Evolutionary conservation across 2,113 vertebrate species (phyloP).

Genomic region (Elaphurus davidianus): DNA sequence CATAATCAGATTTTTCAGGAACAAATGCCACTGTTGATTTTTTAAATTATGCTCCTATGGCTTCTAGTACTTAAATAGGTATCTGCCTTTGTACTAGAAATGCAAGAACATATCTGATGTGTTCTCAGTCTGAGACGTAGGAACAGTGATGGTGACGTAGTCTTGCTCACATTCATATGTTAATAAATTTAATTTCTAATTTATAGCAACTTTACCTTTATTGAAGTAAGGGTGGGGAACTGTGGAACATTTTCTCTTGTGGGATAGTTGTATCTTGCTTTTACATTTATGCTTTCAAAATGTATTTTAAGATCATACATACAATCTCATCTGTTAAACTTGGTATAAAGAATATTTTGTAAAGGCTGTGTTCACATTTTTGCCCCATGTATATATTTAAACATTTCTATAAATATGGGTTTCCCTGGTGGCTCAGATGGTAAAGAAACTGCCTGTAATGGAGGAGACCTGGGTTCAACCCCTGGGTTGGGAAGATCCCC

Average conservation of each 20-base stretch:
- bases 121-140: neutral
- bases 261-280: neutral
- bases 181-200: neutral
- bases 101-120: neutral
- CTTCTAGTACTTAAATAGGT: neutral
- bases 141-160: neutral
- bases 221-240: neutral
- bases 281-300: neutral
- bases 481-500: neutral
- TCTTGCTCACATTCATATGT: neutral
- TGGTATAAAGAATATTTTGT: neutral
- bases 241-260: neutral
- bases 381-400: neutral
- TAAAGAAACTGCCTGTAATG: neutral
- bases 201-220: neutral
- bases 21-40: neutral
- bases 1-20: neutral
- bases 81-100: neutral
- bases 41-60: neutral
- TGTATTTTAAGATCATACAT: neutral
- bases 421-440: neutral
- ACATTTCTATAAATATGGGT: neutral
- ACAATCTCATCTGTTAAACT: neutral
- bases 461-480: neutral
- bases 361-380: neutral